Evolutionary conservation across 35 echinoderm and acorn worm genomes (phyloP).

Genomic region (Nesometra sesokonis): DNA sequence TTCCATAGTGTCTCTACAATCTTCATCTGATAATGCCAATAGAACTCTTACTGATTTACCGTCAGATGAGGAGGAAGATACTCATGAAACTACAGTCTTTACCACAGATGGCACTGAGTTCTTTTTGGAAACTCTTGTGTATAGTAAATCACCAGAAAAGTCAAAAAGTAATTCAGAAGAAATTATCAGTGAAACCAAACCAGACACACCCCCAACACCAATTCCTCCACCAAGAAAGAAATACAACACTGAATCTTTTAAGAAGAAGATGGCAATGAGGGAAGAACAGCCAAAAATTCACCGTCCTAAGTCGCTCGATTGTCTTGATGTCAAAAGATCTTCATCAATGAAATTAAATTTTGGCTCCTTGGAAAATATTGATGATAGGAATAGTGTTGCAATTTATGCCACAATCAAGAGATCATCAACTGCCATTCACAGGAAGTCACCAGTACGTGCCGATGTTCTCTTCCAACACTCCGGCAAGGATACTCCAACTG

Average conservation of each 20-base stretch:
- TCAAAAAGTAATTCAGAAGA: background rate
- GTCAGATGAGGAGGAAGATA: background rate
- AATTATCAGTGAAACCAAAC: background rate
- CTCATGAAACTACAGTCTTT: background rate
- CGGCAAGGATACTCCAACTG: background rate
- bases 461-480: background rate
- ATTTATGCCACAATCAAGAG: background rate
- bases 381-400: background rate
- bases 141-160: background rate
- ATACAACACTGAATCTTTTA: constrained; percentile 23
- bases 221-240: constrained; percentile 34
- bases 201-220: constrained; percentile 13
- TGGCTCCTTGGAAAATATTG: background rate
- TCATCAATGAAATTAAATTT: constrained; percentile 11
- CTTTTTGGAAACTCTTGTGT: background rate
- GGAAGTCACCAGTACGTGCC: background rate
- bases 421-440: background rate
- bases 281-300: background rate
- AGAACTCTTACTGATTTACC: background rate
- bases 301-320: background rate
- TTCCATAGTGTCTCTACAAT: background rate
- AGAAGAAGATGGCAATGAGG: constrained; percentile 17
- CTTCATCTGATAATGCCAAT: background rate
- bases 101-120: background rate
- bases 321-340: constrained; percentile 4